Conservation (phyloP, 2,888 invertebrate species). For the Phyllotreta cruciferae region DNA sequence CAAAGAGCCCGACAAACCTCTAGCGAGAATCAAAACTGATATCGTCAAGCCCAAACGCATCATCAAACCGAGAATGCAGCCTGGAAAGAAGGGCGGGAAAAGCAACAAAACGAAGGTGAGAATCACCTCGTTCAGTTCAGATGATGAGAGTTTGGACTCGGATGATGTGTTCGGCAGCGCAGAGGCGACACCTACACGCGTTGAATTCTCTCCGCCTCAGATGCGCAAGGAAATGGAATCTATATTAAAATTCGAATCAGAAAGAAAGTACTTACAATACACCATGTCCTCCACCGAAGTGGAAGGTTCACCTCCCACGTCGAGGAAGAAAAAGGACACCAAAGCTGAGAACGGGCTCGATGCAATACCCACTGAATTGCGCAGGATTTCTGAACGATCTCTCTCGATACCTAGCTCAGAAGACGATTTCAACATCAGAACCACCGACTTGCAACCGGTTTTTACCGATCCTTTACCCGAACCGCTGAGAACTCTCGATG, state of each 20-base stretch:
- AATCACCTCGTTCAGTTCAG: slow-evolving; percentile 78
- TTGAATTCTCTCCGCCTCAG: slow-evolving; percentile 79
- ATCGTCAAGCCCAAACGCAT: slow-evolving; percentile 67
- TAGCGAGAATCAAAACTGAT: slow-evolving; percentile 66
- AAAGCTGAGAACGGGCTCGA: slow-evolving; percentile 67
- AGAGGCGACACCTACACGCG: slow-evolving; percentile 74
- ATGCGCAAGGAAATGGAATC: slow-evolving; percentile 79
- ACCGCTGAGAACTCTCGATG: slow-evolving; percentile 51
- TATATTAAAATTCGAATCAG: slow-evolving; percentile 75
- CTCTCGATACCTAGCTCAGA: slow-evolving; percentile 80
- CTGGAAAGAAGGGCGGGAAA: slow-evolving; percentile 66
- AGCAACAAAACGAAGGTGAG: slow-evolving; percentile 73
- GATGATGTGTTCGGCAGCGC: slow-evolving; percentile 80
- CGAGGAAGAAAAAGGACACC: slow-evolving; percentile 72
- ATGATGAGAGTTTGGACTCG: slow-evolving; percentile 78
- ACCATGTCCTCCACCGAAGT: slow-evolving; percentile 80
- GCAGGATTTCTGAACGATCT: slow-evolving; percentile 76
- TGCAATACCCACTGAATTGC: slow-evolving; percentile 69
- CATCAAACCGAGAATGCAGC: slow-evolving; percentile 69
- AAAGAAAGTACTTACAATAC: slow-evolving; percentile 67
- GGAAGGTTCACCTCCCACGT: slow-evolving; percentile 78
- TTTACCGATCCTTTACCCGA: slow-evolving; percentile 54
- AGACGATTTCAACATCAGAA: slow-evolving; percentile 71
- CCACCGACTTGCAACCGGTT: slow-evolving; percentile 61
- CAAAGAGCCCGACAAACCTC: slow-evolving; percentile 51